Evolutionary conservation across 92 coral and sea anemone genomes (phyloP).

Genomic region (Scolanthus callimorphus): DNA sequence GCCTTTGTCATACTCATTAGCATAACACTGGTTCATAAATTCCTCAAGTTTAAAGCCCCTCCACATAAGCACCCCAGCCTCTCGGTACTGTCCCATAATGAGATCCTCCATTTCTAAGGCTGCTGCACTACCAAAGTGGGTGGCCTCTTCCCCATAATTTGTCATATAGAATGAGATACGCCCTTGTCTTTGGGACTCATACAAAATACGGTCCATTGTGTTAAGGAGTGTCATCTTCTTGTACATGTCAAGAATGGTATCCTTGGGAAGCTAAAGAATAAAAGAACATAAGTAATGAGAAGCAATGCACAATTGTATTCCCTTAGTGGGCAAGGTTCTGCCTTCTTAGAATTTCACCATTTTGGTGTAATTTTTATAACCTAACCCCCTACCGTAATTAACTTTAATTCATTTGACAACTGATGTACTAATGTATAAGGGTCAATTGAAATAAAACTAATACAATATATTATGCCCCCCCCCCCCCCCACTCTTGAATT

Average conservation of each 20-base stretch:
- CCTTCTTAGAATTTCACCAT: no score
- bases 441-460: no score
- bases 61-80: conserved; percentile 96
- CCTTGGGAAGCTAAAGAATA: conserved; percentile 74
- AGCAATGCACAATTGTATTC: no score
- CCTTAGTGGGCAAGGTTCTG: no score
- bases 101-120: conserved; percentile 73
- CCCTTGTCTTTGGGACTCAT: conserved; percentile 98
- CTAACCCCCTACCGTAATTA: no score
- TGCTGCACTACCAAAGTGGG: conserved; percentile 94
- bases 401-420: no score
- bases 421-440: no score
- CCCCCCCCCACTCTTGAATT: no score
- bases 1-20: conserved; percentile 67
- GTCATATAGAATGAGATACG: conserved; percentile 98
- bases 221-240: conserved; percentile 91
- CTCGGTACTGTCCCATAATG: conserved; percentile 89
- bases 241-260: conserved; percentile 73
- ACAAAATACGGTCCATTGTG: conserved; percentile 92
- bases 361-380: no score
- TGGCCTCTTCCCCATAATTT: conserved; percentile 92
- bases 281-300: not conserved
- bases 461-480: no score
- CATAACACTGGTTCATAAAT: conserved; percentile 94
- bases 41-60: conserved; percentile 87